phyloP scores from a whole-genome alignment of 2,113 vertebrate genomes.

The Cyprinus carpio region DNA sequence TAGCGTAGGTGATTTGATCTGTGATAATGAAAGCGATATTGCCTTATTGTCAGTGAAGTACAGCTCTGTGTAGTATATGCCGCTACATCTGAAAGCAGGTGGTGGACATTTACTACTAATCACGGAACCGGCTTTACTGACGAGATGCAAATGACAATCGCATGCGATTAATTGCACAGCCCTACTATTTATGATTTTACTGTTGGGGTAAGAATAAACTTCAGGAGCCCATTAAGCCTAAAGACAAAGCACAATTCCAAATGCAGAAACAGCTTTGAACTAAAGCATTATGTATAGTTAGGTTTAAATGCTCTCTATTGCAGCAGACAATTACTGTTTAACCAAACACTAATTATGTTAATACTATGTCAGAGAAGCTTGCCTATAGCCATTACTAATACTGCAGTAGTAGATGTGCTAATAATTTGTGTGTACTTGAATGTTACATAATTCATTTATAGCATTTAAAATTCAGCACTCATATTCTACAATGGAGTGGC shows the following conservation, averaged over 20 bases:
- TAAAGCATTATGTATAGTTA: neutral
- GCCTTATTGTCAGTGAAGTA: too few species aligned
- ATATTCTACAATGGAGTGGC: neutral
- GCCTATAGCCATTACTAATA: neutral
- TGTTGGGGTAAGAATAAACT: constrained; percentile 13
- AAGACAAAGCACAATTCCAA: constrained; percentile 43
- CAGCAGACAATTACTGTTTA: constrained; percentile 9
- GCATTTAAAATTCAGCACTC: neutral
- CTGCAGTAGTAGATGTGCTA: neutral
- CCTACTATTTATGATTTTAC: neutral
- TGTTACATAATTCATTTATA: neutral
- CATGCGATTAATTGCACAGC: too few species aligned
- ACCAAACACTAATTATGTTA: constrained; percentile 10
- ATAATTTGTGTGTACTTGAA: constrained; percentile 5
- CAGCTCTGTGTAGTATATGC: too few species aligned
- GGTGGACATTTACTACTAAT: too few species aligned
- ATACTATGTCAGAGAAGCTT: constrained; percentile 10
- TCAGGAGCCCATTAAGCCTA: neutral
- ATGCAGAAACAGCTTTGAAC: neutral
- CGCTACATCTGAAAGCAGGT: too few species aligned
- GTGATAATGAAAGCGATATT: too few species aligned
- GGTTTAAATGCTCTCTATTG: neutral
- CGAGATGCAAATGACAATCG: too few species aligned
- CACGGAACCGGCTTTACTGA: too few species aligned
- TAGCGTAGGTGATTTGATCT: too few species aligned